phyloP scores from a whole-genome alignment of 1,140 invertebrate genomes.

The Leptinotarsa texana region DNA sequence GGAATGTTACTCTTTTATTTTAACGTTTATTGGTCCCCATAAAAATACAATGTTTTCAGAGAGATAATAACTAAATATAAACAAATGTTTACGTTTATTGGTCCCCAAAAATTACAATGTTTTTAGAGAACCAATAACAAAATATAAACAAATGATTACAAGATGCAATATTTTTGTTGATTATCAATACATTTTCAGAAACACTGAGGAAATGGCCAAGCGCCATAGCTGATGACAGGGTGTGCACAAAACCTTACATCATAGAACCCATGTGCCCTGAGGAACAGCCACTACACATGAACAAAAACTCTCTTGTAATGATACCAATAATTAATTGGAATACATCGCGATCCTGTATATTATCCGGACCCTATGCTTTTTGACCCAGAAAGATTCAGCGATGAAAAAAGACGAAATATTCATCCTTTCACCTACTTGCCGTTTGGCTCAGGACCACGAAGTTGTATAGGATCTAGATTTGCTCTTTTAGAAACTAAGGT shows the following conservation, averaged over 20 bases:
- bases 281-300: slow-evolving; percentile 51
- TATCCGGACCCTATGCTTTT: slow-evolving; percentile 41
- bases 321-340: slow-evolving; percentile 31
- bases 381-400: slow-evolving; percentile 43
- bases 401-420: slow-evolving; percentile 48
- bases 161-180: no score
- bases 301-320: slow-evolving; percentile 47
- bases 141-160: no score
- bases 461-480: slow-evolving; percentile 47
- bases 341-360: slow-evolving; percentile 42
- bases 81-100: no score
- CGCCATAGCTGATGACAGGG: slow-evolving; percentile 56
- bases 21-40: no score
- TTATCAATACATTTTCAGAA: slow-evolving; percentile 53
- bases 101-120: no score
- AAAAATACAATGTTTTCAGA: no score
- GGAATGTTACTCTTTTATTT: no score
- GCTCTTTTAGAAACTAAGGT: slow-evolving; percentile 50
- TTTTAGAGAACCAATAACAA: no score
- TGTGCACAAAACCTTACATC: slow-evolving; percentile 59
- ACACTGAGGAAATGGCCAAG: slow-evolving; percentile 63
- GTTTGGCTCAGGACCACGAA: slow-evolving; percentile 61
- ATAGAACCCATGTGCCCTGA: slow-evolving; percentile 47
- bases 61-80: no score
- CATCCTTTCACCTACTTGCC: slow-evolving; percentile 60